Evolutionary conservation across 2,888 invertebrate species (phyloP).

Genomic region (Tinea semifulvella): DNA sequence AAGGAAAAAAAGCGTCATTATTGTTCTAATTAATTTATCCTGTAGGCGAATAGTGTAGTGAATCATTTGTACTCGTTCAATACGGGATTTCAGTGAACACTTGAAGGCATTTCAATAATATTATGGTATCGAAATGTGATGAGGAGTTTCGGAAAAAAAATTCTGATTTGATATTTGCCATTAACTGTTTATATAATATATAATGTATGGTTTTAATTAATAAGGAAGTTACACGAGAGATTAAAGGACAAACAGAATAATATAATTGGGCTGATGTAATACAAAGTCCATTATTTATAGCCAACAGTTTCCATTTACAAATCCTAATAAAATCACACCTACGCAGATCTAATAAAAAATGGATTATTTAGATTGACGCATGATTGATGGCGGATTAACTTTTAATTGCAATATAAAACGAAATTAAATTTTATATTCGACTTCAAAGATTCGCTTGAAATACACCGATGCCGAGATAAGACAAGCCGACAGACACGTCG

Average conservation of each 20-base stretch:
- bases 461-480: neutral
- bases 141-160: too few relatives aligned
- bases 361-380: constrained; percentile 14
- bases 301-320: constrained; percentile 21
- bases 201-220: too few relatives aligned
- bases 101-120: too few relatives aligned
- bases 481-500: constrained; percentile 1
- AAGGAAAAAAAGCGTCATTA: too few relatives aligned
- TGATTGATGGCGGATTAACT: constrained; percentile 32
- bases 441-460: neutral
- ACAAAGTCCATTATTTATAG: neutral
- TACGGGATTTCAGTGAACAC: too few relatives aligned
- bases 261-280: neutral
- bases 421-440: constrained; percentile 14
- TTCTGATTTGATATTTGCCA: too few relatives aligned
- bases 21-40: too few relatives aligned
- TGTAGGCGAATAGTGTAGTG: too few relatives aligned
- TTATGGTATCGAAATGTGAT: too few relatives aligned
- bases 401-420: constrained; percentile 15
- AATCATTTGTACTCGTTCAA: too few relatives aligned
- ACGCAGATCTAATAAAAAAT: constrained; percentile 21
- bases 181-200: too few relatives aligned
- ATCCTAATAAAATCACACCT: constrained; percentile 26
- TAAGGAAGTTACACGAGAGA: too few relatives aligned
- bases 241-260: neutral